Evolutionary conservation across 35 echinoderm and acorn worm genomes (phyloP), one percentile per base, ranked within the genome.

Genomic region (Apostichopus japonicus): DNA sequence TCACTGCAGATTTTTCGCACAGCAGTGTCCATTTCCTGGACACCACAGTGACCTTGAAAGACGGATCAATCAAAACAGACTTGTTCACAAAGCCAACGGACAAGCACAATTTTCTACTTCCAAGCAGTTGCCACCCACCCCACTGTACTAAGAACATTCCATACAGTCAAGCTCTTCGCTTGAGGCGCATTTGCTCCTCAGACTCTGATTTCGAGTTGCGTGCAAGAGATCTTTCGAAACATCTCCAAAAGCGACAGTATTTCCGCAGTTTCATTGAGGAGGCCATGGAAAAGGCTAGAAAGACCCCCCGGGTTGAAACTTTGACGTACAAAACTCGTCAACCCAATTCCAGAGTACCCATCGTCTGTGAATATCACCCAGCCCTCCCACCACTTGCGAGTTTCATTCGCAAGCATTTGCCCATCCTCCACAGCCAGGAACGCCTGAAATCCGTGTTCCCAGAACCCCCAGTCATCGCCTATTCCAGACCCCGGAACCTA

Each of bases 11-110:
- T 33, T 91, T 16, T 77, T 91, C 33, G 56, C 16, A 33, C 11
- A 33, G 16, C 51, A 83, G 80, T 83, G 80, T 83, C 54, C 80
- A 57, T 53, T 83, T 83, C 14, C 80, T 83, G 80, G 72, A 91
- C 24, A 77, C 88, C 33, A 78, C 88, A 25, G 44, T 91, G 71
- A 91, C 88, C 88, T 7, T 78, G 21, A 17, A 91, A 91, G 57
- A 91, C 78, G 71, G 19, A 53, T 70, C 61, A 24, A 57, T 71
- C 88, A 54, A 91, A 91, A 11, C 53, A 83, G 54, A 57, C 80
- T 57, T 83, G 80, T 57, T 83, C 80, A 83, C 23, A 17, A 83
- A 83, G 56, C 80, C 54, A 19, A 83, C 80, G 54, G 80, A 83
- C 53, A 83, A 81, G 24, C 77, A 79, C 22, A 79, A 81, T 51